phyloP scores from a whole-genome alignment of 2,888 invertebrate genomes.

The Busseola fusca region DNA sequence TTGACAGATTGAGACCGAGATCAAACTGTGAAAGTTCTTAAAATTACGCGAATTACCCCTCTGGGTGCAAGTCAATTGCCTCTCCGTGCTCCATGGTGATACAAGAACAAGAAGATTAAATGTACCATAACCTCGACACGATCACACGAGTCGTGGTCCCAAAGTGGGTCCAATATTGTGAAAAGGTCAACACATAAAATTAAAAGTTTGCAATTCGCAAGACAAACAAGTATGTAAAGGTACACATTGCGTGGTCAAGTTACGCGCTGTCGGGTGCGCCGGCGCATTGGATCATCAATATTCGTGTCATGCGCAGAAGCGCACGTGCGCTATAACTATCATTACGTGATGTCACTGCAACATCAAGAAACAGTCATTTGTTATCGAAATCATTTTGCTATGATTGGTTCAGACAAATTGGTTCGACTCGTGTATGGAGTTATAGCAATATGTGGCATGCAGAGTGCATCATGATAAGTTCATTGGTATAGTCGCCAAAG shows the following conservation, averaged over 20 bases:
- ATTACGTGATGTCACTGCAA: conserved; percentile 59
- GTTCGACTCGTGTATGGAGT: conserved; percentile 10
- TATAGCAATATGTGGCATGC: conserved; percentile 28
- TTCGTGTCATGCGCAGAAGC: conserved; percentile 59
- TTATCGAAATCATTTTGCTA: conserved; percentile 55
- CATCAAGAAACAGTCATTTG: conserved; percentile 62
- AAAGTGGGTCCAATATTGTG: conserved; percentile 22
- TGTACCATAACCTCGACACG: neutral
- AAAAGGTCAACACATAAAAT: conserved; percentile 38
- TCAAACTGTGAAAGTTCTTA: too few species aligned
- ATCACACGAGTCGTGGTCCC: conserved; percentile 6
- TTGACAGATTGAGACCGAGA: too few species aligned
- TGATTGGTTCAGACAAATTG: conserved; percentile 41
- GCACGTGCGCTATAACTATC: conserved; percentile 58
- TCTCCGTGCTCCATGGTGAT: neutral
- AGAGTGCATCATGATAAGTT: neutral
- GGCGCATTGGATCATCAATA: conserved; percentile 50
- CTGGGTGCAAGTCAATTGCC: neutral
- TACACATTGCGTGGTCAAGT: conserved; percentile 44
- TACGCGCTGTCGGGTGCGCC: conserved; percentile 42
- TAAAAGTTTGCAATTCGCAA: conserved; percentile 49
- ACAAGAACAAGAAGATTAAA: conserved; percentile 17
- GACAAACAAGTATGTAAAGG: conserved; percentile 29
- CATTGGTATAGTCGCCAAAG: neutral
- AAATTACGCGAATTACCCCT: too few species aligned